phyloP scores from a whole-genome alignment of 2,888 invertebrate species.

The Dorcus hopei region DNA sequence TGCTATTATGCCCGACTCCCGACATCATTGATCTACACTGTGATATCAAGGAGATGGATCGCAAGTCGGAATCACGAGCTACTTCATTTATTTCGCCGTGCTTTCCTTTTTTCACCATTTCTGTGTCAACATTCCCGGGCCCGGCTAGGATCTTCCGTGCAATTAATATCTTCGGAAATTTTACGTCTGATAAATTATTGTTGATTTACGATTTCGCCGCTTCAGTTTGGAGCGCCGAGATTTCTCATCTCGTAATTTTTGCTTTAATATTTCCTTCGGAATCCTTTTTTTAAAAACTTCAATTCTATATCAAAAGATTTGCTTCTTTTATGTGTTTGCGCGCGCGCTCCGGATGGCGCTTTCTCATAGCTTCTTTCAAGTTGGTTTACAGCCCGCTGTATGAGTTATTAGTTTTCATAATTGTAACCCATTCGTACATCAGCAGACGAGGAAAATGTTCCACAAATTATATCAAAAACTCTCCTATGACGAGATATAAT shows the following conservation, averaged over 20 bases:
- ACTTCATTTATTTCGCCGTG: slow-evolving; percentile 20
- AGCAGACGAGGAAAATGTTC: too few species aligned
- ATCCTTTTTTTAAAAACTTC: too few species aligned
- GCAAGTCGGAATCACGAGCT: neutral
- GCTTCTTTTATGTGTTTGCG: too few species aligned
- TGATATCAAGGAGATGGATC: slow-evolving; percentile 3
- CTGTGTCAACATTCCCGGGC: slow-evolving; percentile 14
- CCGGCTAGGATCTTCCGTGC: slow-evolving; percentile 4
- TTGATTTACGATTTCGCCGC: slow-evolving; percentile 5
- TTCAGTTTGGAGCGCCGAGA: neutral
- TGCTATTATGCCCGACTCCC: slow-evolving; percentile 13
- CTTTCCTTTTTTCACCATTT: slow-evolving; percentile 11
- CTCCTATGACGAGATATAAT: too few species aligned
- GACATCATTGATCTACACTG: slow-evolving; percentile 1
- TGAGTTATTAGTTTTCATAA: too few species aligned
- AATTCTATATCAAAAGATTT: too few species aligned
- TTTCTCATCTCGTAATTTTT: slow-evolving; percentile 1
- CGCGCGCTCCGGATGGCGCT: too few species aligned
- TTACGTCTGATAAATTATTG: slow-evolving; percentile 19
- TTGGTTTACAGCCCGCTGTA: too few species aligned
- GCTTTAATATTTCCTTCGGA: too few species aligned
- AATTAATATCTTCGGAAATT: slow-evolving; percentile 20
- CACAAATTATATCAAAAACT: too few species aligned
- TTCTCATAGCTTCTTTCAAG: too few species aligned
- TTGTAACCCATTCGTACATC: too few species aligned